These are phyloP conservation scores for Calephelis perditalis DNA, from an alignment of 2,888 invertebrate genomes.

Conservation along the genomic window DNA sequence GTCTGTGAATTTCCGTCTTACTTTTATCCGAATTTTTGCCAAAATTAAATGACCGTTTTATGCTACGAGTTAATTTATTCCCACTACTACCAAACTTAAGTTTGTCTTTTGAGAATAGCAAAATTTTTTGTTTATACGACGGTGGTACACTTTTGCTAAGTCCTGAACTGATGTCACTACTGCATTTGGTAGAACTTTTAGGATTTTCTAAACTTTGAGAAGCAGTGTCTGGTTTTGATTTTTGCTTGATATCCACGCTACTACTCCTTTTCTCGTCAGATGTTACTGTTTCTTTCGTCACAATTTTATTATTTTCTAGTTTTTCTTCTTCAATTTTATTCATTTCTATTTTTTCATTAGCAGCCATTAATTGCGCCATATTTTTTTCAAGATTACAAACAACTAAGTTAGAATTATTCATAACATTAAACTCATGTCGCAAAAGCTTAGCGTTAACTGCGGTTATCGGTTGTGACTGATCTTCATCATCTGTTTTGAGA, in stretches of 20 bases:
- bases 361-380: constrained; percentile 65
- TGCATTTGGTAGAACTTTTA: constrained; percentile 62
- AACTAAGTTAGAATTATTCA: constrained; percentile 70
- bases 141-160: constrained; percentile 73
- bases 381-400: constrained; percentile 71
- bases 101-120: constrained; percentile 71
- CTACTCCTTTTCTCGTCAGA: constrained; percentile 36
- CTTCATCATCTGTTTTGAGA: constrained; percentile 72
- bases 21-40: constrained; percentile 69
- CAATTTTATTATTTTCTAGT: constrained; percentile 40
- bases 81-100: constrained; percentile 68
- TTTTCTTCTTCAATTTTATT: constrained; percentile 67
- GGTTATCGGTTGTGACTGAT: constrained; percentile 65
- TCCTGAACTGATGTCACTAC: constrained; percentile 60
- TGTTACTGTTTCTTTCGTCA: constrained; percentile 34
- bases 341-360: constrained; percentile 56
- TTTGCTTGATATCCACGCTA: constrained; percentile 45
- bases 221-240: constrained; percentile 58
- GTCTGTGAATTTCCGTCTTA: constrained; percentile 55
- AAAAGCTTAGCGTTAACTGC: constrained; percentile 66
- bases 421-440: constrained; percentile 66
- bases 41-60: constrained; percentile 70
- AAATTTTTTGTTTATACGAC: constrained; percentile 69
- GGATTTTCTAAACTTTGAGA: constrained; percentile 69
- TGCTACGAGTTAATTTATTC: constrained; percentile 66